Percentiles rank a stretch among this genome's conserved stretches.
Conservation (phyloP, 2,888 invertebrate species). For the Zygothrica quintamaculata region DNA sequence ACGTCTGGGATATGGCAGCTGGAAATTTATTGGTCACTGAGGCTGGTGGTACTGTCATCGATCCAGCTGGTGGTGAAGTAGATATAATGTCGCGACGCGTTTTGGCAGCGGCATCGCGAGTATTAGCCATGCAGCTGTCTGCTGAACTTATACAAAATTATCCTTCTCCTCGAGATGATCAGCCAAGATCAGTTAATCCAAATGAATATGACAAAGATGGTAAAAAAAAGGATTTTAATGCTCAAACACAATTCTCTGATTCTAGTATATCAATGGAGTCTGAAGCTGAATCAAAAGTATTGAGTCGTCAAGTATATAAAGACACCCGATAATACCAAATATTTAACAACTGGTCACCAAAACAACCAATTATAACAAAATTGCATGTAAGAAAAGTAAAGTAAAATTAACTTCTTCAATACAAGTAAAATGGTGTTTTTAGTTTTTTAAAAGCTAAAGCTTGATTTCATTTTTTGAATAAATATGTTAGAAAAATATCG, state of each 20-base stretch:
- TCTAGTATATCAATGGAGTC: slow-evolving; percentile 41
- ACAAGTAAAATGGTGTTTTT: background rate
- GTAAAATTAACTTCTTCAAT: too few relatives aligned
- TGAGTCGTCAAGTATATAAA: background rate
- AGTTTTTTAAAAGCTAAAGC: background rate
- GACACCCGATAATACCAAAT: background rate
- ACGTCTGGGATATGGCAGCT: slow-evolving; percentile 96
- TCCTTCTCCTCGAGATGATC: slow-evolving; percentile 89
- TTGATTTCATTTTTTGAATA: background rate
- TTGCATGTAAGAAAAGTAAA: too few relatives aligned
- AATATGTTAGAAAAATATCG: too few relatives aligned
- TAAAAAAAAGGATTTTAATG: slow-evolving; percentile 35
- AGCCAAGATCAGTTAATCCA: slow-evolving; percentile 20
- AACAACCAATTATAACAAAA: background rate
- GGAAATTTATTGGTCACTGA: slow-evolving; percentile 94
- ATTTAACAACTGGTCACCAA: slow-evolving; percentile 19
- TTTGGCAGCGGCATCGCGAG: slow-evolving; percentile 90
- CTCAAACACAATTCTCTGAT: slow-evolving; percentile 57
- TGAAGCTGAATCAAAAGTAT: background rate
- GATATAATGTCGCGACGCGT: slow-evolving; percentile 93
- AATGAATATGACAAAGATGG: background rate
- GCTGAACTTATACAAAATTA: slow-evolving; percentile 89
- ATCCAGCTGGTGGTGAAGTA: slow-evolving; percentile 92
- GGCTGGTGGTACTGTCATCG: slow-evolving; percentile 95
- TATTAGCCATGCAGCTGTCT: slow-evolving; percentile 89